These are phyloP conservation scores for Tenthredo distinguenda DNA, from an alignment of 2,888 invertebrate species.

Conservation along the genomic window DNA sequence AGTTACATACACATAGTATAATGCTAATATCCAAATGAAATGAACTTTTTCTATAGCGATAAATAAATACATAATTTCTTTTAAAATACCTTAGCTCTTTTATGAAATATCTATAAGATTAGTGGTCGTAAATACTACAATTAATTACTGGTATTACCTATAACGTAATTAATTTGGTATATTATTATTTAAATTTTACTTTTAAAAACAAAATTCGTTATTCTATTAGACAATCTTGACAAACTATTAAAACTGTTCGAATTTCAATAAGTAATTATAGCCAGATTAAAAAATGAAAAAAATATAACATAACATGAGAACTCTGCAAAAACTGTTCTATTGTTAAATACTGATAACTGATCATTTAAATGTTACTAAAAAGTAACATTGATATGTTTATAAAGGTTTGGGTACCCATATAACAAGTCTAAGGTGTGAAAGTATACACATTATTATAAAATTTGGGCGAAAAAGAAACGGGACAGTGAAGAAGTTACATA, in stretches of 20 bases:
- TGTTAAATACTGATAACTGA: conserved; percentile 26
- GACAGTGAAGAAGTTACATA: not conserved
- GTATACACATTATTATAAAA: not conserved
- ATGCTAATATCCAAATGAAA: conserved; percentile 23
- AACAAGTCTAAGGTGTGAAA: conserved; percentile 26
- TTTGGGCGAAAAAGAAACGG: not conserved
- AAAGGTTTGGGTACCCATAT: conserved; percentile 5
- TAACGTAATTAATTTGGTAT: conserved; percentile 24
- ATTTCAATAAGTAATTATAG: conserved; percentile 19
- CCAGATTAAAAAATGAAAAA: conserved; percentile 9
- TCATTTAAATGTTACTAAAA: conserved; percentile 37
- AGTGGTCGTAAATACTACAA: not conserved
- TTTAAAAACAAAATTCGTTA: not conserved
- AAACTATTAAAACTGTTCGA: conserved; percentile 15
- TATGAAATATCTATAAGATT: conserved; percentile 12
- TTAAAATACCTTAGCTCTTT: conserved; percentile 27
- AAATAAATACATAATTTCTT: conserved; percentile 22
- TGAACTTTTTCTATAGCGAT: not conserved
- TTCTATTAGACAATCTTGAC: not conserved
- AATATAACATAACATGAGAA: not conserved
- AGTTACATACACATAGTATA: not conserved
- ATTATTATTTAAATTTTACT: not conserved
- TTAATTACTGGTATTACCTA: not conserved
- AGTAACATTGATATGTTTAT: conserved; percentile 42
- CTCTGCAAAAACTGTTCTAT: conserved; percentile 19